Conservation (phyloP, 1,140 invertebrate species). For the Diprion similis region DNA sequence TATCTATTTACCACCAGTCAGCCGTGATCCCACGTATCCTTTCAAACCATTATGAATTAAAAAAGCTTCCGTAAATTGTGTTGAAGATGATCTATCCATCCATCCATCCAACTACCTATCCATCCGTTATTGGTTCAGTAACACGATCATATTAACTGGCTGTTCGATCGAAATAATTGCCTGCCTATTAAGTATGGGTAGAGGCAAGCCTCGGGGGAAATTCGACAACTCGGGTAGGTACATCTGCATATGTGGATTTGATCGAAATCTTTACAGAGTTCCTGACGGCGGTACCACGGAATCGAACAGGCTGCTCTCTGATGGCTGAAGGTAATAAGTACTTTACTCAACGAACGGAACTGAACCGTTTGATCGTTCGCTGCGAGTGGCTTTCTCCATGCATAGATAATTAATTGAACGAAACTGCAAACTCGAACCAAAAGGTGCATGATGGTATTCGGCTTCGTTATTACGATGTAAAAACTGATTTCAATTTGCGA, state of each 20-base stretch:
- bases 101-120: not conserved
- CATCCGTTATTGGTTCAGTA: not conserved
- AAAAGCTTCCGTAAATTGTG: too few relatives aligned
- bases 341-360: not conserved
- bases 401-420: not conserved
- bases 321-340: not conserved
- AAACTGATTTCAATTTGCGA: too few relatives aligned
- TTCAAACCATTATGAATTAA: too few relatives aligned
- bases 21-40: too few relatives aligned
- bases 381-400: not conserved
- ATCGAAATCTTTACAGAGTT: constrained; percentile 1
- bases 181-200: not conserved
- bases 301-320: not conserved
- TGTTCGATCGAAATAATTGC: constrained; percentile 1
- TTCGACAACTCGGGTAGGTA: not conserved
- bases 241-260: not conserved
- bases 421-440: too few relatives aligned
- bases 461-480: too few relatives aligned
- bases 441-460: too few relatives aligned
- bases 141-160: not conserved
- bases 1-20: too few relatives aligned
- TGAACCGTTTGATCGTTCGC: not conserved
- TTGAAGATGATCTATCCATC: too few relatives aligned
- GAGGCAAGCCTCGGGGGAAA: not conserved
- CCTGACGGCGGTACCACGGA: not conserved